These are phyloP conservation scores for Stenotaenia linearis DNA, from an alignment of 2,888 invertebrate species.

Conservation along the genomic window DNA sequence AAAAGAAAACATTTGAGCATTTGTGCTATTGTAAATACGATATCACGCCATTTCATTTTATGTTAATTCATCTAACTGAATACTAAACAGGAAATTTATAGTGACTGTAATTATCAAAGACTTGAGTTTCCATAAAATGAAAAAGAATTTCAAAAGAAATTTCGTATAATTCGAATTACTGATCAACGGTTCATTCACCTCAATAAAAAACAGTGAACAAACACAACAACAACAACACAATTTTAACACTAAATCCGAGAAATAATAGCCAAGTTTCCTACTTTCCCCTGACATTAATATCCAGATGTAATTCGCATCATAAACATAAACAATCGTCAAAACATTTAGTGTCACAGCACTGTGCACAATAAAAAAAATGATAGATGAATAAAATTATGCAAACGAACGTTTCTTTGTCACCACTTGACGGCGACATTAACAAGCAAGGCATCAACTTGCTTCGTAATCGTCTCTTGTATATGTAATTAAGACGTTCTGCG, in stretches of 20 bases:
- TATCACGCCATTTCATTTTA: background rate
- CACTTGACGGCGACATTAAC: slow-evolving; percentile 7
- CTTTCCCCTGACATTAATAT: background rate
- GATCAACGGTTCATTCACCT: too few species aligned
- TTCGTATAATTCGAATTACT: too few species aligned
- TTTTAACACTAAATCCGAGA: background rate
- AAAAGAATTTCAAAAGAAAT: too few species aligned
- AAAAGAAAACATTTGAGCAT: background rate
- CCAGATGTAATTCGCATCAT: background rate
- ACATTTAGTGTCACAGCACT: background rate
- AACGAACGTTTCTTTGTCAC: background rate
- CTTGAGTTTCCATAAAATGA: too few species aligned
- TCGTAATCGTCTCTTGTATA: slow-evolving; percentile 8
- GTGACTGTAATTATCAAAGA: too few species aligned
- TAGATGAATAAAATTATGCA: slow-evolving; percentile 12
- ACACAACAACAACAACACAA: too few species aligned
- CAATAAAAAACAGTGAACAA: too few species aligned
- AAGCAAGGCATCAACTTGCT: slow-evolving; percentile 1
- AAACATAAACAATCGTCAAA: background rate
- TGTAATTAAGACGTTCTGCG: slow-evolving; percentile 16
- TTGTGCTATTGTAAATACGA: background rate
- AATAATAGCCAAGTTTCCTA: background rate
- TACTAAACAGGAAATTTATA: background rate
- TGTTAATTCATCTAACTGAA: background rate
- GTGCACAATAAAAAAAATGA: background rate